Conservation (phyloP, 2,888 invertebrate species). For the Syritta pipiens region DNA sequence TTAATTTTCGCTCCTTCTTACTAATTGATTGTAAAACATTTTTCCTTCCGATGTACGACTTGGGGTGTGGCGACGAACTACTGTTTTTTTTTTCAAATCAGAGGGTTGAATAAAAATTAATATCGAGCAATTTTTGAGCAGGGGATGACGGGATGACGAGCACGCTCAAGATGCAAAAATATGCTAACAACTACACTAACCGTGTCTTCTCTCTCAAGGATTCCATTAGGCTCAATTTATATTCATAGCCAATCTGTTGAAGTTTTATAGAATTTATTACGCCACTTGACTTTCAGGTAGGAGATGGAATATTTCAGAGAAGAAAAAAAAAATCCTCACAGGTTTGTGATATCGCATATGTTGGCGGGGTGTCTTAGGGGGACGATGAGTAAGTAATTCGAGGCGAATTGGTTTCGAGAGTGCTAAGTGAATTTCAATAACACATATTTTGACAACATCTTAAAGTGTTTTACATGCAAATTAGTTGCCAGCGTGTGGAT, state of each 20-base stretch:
- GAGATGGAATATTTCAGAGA: constrained; percentile 13
- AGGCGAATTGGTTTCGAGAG: constrained; percentile 48
- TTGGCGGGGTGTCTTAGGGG: neutral
- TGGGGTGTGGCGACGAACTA: neutral
- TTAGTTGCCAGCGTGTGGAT: constrained; percentile 64
- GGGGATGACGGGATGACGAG: neutral
- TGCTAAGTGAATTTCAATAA: constrained; percentile 70
- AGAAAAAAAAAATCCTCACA: neutral
- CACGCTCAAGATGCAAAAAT: constrained; percentile 50
- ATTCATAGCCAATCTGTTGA: constrained; percentile 80
- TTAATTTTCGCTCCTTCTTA: constrained; percentile 55
- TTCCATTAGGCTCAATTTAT: constrained; percentile 79
- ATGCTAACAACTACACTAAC: constrained; percentile 67
- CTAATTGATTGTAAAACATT: constrained; percentile 66
- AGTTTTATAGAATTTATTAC: constrained; percentile 79
- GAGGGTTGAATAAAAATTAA: constrained; percentile 60
- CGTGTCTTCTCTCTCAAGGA: constrained; percentile 68
- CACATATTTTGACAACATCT: constrained; percentile 70
- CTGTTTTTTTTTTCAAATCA: constrained; percentile 6
- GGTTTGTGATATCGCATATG: neutral
- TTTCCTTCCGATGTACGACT: constrained; percentile 45
- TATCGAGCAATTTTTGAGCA: constrained; percentile 34
- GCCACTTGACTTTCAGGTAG: constrained; percentile 76
- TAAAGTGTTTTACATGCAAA: constrained; percentile 79
- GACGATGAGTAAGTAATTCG: constrained; percentile 19